Base-by-base conservation (phyloP, 1,140 invertebrate genomes). In the Dreissena polymorpha region DNA sequence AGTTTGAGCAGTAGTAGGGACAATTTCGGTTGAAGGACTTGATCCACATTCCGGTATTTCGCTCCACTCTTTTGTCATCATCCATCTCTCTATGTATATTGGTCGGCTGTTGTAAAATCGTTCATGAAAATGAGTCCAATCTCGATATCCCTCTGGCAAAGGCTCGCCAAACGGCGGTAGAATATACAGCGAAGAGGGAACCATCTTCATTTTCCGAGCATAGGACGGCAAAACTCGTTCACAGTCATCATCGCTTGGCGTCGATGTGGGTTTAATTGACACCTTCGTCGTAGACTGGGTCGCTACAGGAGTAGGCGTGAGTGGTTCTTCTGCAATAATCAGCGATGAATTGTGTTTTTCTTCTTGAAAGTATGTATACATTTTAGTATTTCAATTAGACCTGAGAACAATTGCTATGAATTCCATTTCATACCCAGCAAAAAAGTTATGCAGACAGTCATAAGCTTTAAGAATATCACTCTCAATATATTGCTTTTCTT, bases 1-100 rank as follows among this genome's bases (percentile, higher is more conserved):
- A 2, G 21, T 23, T 3, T 18, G 10, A 60, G 16, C 57, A 6
- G 57, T 6, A 60, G 21, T n/a, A 18, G 16, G 57, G 16, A 23
- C 21, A 5, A n/a, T 60, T 18, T n/a, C 21, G 21, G 21, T 60
- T 23, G 57, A 60, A 60, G 57, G 10, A 60, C 57, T 60, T 12
- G 2, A 3, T 10, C 39, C 39, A 8, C 39, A 39, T 39, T n/a
- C 16, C 57, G 57, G 57, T 12, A 60, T 60, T 2, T 60, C 57
- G 39, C 8, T 39, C 39, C 39, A 39, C 39, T 39, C 39, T 39
- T 39, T 39, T 60, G 57, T 60, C 57, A n/a, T 60, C 16, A 75
- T 69, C 76, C 76, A 78, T 18, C 68, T 78, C 12, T 51, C 51
- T 55, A 78, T 57, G 39, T 39, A 78, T 57, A 69, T 27, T 21